A percentile compares a stretch with the other conserved stretches of the same genome.
Evolutionary conservation across 2,113 vertebrate genomes (phyloP).

Genomic region (Bothrops jararaca): DNA sequence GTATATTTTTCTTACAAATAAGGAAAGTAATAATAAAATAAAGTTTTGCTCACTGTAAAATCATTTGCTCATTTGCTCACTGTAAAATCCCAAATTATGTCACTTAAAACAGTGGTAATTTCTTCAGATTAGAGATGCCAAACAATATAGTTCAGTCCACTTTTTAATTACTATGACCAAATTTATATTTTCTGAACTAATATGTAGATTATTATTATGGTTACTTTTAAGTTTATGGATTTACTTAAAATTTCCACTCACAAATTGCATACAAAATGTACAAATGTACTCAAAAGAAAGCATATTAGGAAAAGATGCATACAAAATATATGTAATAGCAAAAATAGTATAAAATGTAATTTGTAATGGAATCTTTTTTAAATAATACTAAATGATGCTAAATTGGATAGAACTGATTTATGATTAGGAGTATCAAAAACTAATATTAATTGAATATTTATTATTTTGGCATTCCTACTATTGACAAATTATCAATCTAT

Average conservation of each 20-base stretch:
- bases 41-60: constrained; percentile 72
- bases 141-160: not conserved
- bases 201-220: not conserved
- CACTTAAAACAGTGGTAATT: constrained; percentile 76
- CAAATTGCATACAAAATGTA: not conserved
- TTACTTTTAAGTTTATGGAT: not conserved
- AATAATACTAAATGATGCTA: not conserved
- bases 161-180: not conserved
- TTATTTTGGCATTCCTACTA: not conserved
- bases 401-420: not conserved
- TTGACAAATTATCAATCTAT: constrained; percentile 81
- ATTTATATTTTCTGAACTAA: not conserved
- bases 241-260: not conserved
- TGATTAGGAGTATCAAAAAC: not conserved
- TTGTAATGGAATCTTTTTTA: not conserved
- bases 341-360: not conserved
- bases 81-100: constrained; percentile 74
- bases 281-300: not conserved
- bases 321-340: not conserved
- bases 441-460: not conserved
- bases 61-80: constrained; percentile 72
- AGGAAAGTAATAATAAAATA: constrained; percentile 73
- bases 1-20: constrained; percentile 52
- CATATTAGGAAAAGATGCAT: not conserved
- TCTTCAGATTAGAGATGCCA: constrained; percentile 36